Conservation (phyloP, 2,113 vertebrate genomes). For the Chunga burmeisteri region DNA sequence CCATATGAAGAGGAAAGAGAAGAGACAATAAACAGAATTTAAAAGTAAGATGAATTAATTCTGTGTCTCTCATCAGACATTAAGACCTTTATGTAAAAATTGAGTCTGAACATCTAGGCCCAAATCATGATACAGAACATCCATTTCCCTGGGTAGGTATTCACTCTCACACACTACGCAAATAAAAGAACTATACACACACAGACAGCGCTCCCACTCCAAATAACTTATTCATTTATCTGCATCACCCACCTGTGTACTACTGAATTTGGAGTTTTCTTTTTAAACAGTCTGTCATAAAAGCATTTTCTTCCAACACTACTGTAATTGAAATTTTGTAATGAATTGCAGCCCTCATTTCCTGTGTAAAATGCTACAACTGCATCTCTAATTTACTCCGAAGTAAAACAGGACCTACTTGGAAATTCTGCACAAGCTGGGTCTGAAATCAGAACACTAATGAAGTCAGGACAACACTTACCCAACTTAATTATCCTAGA, state of each 20-base stretch:
- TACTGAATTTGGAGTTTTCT: background rate
- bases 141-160: background rate
- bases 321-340: background rate
- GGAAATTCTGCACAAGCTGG: background rate
- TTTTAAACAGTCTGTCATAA: background rate
- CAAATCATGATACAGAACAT: background rate
- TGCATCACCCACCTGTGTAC: background rate
- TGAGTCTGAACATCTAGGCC: background rate
- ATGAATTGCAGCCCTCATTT: background rate
- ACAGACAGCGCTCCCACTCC: background rate
- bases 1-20: background rate
- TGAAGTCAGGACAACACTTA: background rate
- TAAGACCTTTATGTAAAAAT: background rate
- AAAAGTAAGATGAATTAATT: background rate
- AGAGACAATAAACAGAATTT: background rate
- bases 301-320: background rate
- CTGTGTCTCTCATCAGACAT: background rate
- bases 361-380: background rate
- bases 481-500: background rate
- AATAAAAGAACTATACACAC: background rate
- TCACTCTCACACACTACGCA: background rate
- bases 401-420: background rate
- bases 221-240: background rate
- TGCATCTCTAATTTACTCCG: background rate
- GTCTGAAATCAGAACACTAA: background rate